phyloP scores from a whole-genome alignment of 1,140 invertebrate genomes.

The Drosophila athabasca region DNA sequence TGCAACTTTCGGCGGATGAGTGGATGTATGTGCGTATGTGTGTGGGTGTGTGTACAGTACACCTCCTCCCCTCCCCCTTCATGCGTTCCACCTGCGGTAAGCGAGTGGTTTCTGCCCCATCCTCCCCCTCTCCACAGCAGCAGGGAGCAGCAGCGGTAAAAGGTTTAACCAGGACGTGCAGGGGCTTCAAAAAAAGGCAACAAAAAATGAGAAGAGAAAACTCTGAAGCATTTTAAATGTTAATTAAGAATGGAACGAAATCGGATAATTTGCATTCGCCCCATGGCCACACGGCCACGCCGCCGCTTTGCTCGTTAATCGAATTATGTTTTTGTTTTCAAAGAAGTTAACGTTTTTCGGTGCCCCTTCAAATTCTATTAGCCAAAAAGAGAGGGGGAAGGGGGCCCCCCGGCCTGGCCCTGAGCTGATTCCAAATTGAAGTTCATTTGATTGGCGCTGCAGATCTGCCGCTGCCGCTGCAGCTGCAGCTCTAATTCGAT shows the following conservation, averaged over 20 bases:
- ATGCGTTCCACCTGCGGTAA: conserved; percentile 17
- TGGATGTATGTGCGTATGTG: background rate
- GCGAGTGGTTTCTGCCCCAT: conserved; percentile 11
- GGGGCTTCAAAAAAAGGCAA: background rate
- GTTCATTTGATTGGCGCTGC: conserved; percentile 22
- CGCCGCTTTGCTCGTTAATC: conserved; percentile 42
- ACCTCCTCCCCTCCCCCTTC: no score
- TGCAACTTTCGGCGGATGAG: conserved; percentile 43
- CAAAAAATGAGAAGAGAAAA: conserved; percentile 13
- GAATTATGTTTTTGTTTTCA: conserved; percentile 42
- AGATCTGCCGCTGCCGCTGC: conserved; percentile 2
- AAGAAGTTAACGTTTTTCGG: conserved; percentile 29
- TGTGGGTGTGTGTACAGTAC: background rate
- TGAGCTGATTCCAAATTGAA: conserved; percentile 7
- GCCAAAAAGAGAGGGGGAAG: background rate
- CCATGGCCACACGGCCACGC: background rate
- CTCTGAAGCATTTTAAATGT: conserved; percentile 70
- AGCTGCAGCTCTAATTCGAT: conserved; percentile 20
- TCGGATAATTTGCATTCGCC: conserved; percentile 56
- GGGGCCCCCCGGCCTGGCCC: background rate
- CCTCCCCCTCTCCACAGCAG: no score
- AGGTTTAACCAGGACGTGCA: conserved; percentile 4
- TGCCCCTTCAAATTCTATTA: conserved; percentile 31
- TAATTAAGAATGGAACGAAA: conserved; percentile 61
- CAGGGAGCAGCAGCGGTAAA: conserved; percentile 10